phyloP scores from a whole-genome alignment of 2,888 invertebrate genomes.

The Athrips mouffetella region DNA sequence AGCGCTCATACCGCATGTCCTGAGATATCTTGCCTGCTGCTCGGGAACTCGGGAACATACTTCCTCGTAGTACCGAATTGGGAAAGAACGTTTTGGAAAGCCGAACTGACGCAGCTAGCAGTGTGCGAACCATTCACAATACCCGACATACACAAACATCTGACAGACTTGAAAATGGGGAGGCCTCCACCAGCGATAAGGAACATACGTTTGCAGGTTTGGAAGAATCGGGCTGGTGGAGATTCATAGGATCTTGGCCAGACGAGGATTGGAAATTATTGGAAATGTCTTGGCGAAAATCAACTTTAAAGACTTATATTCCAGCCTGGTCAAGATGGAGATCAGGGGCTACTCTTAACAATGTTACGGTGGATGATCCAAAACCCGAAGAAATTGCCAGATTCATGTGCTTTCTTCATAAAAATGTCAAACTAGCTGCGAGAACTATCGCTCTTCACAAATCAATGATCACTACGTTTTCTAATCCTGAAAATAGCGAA shows the following conservation, averaged over 20 bases:
- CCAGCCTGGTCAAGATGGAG: not conserved
- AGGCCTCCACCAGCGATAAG: not conserved
- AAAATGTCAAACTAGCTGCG: not conserved
- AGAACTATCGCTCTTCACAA: not conserved
- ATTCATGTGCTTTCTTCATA: not conserved
- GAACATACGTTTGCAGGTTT: not conserved
- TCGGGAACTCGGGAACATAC: constrained; percentile 21
- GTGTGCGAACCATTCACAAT: constrained; percentile 13
- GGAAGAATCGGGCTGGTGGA: not conserved
- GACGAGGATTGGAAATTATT: not conserved
- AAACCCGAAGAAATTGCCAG: not conserved
- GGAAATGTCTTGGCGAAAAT: not conserved
- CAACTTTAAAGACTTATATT: constrained; percentile 1
- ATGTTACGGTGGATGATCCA: not conserved
- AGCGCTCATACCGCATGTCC: constrained; percentile 25
- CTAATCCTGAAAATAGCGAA: not conserved
- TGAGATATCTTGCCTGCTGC: constrained; percentile 22
- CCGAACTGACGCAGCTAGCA: constrained; percentile 22
- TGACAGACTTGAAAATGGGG: not conserved
- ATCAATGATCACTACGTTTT: not conserved
- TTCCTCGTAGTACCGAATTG: constrained; percentile 24
- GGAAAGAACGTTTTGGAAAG: constrained; percentile 24
- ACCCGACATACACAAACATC: not conserved
- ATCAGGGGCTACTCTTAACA: not conserved
- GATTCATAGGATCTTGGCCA: not conserved